Conservation (phyloP, 2,113 vertebrate species). For the Strix uralensis region DNA sequence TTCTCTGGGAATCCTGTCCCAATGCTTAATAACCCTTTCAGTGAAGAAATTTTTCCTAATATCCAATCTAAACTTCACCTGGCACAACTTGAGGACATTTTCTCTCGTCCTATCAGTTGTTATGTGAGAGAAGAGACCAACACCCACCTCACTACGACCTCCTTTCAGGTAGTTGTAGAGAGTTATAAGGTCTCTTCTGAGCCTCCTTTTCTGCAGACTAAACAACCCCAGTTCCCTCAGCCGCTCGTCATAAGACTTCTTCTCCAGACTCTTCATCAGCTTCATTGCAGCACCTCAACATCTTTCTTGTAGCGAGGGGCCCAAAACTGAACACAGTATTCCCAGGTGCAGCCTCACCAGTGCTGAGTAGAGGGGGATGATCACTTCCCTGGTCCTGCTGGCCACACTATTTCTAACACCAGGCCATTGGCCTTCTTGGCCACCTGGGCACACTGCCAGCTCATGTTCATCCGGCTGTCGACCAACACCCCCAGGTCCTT, state of each 20-base stretch:
- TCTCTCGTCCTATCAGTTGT: not conserved
- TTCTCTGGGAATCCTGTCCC: not conserved
- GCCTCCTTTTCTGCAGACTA: not conserved
- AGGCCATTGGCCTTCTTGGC: not conserved
- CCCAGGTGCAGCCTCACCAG: not conserved
- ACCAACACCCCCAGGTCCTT: not conserved
- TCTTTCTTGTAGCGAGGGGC: not conserved
- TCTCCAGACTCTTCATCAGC: not conserved
- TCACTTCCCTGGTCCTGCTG: not conserved
- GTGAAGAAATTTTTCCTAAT: not conserved
- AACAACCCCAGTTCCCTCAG: not conserved
- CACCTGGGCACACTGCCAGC: not conserved
- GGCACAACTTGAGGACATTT: not conserved
- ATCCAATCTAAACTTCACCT: not conserved
- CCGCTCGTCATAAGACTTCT: not conserved
- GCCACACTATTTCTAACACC: not conserved
- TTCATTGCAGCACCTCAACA: rapidly evolving
- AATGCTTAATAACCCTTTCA: not conserved
- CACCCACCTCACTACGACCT: not conserved
- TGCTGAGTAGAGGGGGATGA: rapidly evolving
- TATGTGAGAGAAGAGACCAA: rapidly evolving
- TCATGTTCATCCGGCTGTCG: rapidly evolving
- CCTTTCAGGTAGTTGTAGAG: not conserved
- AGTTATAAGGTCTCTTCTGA: not conserved
- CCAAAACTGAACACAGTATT: not conserved